Conservation (phyloP, 2,888 invertebrate species). For the Aleiodes alternator region DNA sequence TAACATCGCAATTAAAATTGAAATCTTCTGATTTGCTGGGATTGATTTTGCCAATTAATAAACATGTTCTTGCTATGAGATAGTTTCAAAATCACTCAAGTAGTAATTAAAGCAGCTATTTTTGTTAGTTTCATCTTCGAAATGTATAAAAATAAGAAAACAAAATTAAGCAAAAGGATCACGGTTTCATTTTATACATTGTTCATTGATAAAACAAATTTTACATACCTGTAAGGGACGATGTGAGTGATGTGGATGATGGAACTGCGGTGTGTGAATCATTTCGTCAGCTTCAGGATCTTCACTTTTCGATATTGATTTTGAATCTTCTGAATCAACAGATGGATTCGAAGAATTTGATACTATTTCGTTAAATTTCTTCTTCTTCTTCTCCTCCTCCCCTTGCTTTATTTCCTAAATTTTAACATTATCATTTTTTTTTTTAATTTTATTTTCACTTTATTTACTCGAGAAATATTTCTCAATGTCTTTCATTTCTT, state of each 20-base stretch:
- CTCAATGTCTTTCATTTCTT: neutral
- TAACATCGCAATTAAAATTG: no score
- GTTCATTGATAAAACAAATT: neutral
- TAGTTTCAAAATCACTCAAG: no score
- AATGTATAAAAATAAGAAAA: no score
- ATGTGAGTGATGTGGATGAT: constrained; percentile 77
- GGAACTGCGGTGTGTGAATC: constrained; percentile 82
- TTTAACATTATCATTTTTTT: constrained; percentile 2
- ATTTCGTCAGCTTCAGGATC: constrained; percentile 78
- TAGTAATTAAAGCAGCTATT: neutral
- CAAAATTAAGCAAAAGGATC: no score
- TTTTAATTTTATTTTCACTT: neutral
- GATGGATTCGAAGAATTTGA: constrained; percentile 57
- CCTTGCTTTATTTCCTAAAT: constrained; percentile 61
- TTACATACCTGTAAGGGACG: constrained; percentile 82
- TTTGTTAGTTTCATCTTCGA: no score
- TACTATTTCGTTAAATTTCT: constrained; percentile 53
- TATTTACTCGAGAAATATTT: neutral
- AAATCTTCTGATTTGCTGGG: no score
- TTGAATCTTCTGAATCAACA: constrained; percentile 57
- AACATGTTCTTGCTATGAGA: no score
- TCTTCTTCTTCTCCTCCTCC: constrained; percentile 61
- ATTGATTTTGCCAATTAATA: no score
- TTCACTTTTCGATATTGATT: constrained; percentile 68
- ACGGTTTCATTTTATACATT: no score